Conservation (phyloP, 2,888 invertebrate genomes). For the Philereme vetulata region DNA sequence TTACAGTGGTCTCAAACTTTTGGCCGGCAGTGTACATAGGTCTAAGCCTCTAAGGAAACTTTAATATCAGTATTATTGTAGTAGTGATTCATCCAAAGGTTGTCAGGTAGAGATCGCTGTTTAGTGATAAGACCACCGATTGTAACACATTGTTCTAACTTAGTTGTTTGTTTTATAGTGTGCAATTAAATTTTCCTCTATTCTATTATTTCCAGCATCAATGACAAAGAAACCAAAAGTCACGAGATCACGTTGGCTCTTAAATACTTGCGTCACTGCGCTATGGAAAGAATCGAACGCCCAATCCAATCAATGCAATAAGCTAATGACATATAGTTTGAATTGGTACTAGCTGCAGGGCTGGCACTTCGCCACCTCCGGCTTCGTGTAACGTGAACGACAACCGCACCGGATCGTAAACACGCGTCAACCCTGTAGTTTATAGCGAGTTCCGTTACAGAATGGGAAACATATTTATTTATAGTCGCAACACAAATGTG, state of each 20-base stretch:
- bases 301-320: slow-evolving; percentile 18
- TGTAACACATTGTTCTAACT: no score
- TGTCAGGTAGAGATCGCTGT: no score
- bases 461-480: slow-evolving; percentile 32
- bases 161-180: no score
- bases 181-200: no score
- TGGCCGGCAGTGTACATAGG: no score
- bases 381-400: slow-evolving; percentile 23
- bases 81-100: no score
- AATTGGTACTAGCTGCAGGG: slow-evolving; percentile 12
- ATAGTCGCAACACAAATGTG: slow-evolving; percentile 40
- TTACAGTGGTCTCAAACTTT: no score
- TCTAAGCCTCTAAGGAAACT: no score
- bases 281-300: slow-evolving; percentile 8
- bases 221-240: slow-evolving; percentile 28
- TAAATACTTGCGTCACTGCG: slow-evolving; percentile 5
- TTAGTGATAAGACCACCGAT: no score
- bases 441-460: slow-evolving; percentile 22
- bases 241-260: slow-evolving; percentile 27
- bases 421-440: slow-evolving; percentile 29
- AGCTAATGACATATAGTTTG: slow-evolving; percentile 28
- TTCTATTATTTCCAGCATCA: slow-evolving; percentile 12
- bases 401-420: slow-evolving; percentile 27
- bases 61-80: no score
- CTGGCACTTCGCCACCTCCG: slow-evolving; percentile 45